phyloP scores from a whole-genome alignment of 2,113 vertebrate species.

The Struthio camelus region DNA sequence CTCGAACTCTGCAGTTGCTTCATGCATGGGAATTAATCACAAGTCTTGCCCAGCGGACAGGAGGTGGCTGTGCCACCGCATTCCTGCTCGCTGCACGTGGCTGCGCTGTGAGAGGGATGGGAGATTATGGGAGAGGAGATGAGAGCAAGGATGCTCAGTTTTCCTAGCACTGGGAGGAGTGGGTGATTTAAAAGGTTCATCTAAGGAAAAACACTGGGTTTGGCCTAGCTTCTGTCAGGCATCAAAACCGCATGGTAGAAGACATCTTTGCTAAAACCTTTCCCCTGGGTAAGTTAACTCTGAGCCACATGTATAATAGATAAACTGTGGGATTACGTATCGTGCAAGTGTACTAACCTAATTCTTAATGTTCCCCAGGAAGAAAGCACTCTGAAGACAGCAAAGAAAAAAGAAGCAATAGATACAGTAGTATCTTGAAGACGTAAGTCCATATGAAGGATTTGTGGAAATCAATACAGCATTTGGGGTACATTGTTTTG shows the following conservation, averaged over 20 bases:
- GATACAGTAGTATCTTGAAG: not conserved
- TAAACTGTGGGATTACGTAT: not conserved
- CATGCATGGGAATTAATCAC: not conserved
- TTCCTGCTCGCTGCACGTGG: not conserved
- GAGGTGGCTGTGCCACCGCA: rapidly evolving
- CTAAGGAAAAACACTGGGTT: not conserved
- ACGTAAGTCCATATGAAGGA: not conserved
- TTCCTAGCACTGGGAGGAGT: not conserved
- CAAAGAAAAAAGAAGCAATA: not conserved
- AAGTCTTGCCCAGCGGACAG: not conserved
- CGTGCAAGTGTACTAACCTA: not conserved
- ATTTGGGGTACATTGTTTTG: not conserved
- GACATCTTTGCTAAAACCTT: not conserved
- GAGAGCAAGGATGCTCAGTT: not conserved
- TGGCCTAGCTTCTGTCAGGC: not conserved
- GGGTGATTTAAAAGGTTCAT: not conserved
- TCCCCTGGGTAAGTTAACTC: not conserved
- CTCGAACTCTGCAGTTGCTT: not conserved
- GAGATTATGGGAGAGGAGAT: not conserved
- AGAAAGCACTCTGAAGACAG: not conserved
- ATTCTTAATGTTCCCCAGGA: not conserved
- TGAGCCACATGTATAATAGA: not conserved
- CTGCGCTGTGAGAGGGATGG: rapidly evolving
- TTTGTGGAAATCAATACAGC: not conserved
- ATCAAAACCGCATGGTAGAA: not conserved